Conservation (phyloP, 2,113 vertebrate species). For the Cichladusa arquata region DNA sequence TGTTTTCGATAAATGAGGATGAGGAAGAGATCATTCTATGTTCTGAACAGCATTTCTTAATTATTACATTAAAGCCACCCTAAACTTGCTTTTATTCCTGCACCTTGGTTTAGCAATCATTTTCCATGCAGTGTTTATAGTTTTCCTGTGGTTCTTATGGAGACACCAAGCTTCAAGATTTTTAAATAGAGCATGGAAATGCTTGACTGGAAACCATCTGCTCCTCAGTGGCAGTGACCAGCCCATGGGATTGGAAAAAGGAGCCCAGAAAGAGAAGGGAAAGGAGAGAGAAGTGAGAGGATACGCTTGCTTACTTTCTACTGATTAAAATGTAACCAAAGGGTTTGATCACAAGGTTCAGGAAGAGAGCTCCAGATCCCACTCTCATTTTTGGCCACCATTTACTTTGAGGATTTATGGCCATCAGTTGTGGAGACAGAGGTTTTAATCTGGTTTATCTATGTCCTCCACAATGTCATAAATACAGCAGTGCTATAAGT, state of each 20-base stretch:
- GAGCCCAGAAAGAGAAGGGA: background rate
- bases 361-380: background rate
- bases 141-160: background rate
- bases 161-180: background rate
- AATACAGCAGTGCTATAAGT: background rate
- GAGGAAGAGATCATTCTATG: background rate
- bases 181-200: background rate
- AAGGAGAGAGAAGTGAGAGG: background rate
- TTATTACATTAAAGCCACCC: background rate
- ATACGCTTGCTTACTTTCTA: background rate
- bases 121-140: background rate
- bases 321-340: background rate
- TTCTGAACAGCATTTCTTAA: background rate
- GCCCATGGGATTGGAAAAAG: background rate
- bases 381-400: background rate
- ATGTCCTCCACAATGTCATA: background rate
- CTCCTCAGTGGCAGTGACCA: background rate
- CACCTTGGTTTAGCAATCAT: background rate
- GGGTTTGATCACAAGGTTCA: background rate
- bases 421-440: background rate
- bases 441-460: background rate
- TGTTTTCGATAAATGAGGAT: background rate
- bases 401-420: background rate
- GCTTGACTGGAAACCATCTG: conserved; percentile 1
- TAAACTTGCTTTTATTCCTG: background rate